These are phyloP conservation scores for Mayetiola destructor DNA, from an alignment of 2,888 invertebrate species.

Conservation along the genomic window DNA sequence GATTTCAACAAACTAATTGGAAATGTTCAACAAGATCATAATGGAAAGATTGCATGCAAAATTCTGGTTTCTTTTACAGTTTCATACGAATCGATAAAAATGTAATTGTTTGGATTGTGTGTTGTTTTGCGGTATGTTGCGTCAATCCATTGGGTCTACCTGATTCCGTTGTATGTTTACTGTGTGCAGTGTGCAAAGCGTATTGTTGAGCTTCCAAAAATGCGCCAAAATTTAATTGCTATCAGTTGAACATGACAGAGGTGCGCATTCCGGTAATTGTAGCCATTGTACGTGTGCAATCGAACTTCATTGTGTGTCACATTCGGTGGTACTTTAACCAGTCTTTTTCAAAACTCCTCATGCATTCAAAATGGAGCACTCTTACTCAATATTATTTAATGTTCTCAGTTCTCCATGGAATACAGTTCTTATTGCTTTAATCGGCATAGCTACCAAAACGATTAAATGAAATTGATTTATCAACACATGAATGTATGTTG, in stretches of 20 bases:
- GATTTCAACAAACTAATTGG: no score
- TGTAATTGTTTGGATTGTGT: no score
- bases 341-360: neutral
- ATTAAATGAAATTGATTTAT: conserved; percentile 12
- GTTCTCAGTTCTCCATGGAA: no score
- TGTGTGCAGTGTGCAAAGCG: neutral
- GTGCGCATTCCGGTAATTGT: conserved; percentile 5
- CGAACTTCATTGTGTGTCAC: no score
- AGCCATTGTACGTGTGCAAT: neutral
- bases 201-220: neutral
- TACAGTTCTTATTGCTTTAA: no score
- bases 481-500: neutral
- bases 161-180: neutral
- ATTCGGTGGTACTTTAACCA: neutral
- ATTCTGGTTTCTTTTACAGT: no score
- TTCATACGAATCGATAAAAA: no score
- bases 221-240: neutral
- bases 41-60: no score
- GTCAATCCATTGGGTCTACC: neutral
- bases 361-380: neutral
- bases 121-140: no score
- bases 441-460: no score
- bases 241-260: conserved; percentile 8
- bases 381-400: no score
- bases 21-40: no score